phyloP scores from a whole-genome alignment of 2,888 invertebrate genomes.

The Hirtodrosophila alboralis region DNA sequence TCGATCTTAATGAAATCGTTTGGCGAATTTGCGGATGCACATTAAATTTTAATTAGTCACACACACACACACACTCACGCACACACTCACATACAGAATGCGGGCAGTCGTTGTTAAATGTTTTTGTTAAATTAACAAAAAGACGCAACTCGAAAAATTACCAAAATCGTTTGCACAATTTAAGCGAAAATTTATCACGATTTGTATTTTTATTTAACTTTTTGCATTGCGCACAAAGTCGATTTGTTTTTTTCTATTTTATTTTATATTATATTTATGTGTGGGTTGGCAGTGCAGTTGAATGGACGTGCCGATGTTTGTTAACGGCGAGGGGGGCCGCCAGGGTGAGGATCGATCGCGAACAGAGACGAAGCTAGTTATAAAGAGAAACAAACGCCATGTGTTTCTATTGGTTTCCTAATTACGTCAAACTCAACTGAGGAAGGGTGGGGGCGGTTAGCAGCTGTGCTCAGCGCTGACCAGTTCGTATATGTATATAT shows the following conservation, averaged over 20 bases:
- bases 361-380: conserved; percentile 7
- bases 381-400: conserved; percentile 24
- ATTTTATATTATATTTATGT: conserved; percentile 41
- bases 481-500: conserved; percentile 61
- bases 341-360: conserved; percentile 18
- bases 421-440: conserved; percentile 30
- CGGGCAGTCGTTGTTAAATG: conserved; percentile 47
- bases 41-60: conserved; percentile 64
- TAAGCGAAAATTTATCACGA: conserved; percentile 73
- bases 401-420: conserved; percentile 38
- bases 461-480: conserved; percentile 57
- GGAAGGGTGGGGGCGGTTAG: conserved; percentile 21
- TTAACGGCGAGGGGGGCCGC: conserved; percentile 23
- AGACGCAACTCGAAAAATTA: conserved; percentile 34
- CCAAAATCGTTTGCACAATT: conserved; percentile 74
- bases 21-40: conserved; percentile 54
- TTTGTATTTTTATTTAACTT: conserved; percentile 52
- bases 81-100: conserved; percentile 18
- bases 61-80: conserved; percentile 28
- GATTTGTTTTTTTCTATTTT: conserved; percentile 48
- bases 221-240: conserved; percentile 65
- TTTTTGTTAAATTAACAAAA: conserved; percentile 18
- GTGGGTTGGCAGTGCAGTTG: conserved; percentile 69
- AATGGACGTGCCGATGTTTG: conserved; percentile 63
- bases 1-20: conserved; percentile 40